Conservation (phyloP, 2,797 vertebrate genomes). For the Sebastes oblongus region DNA sequence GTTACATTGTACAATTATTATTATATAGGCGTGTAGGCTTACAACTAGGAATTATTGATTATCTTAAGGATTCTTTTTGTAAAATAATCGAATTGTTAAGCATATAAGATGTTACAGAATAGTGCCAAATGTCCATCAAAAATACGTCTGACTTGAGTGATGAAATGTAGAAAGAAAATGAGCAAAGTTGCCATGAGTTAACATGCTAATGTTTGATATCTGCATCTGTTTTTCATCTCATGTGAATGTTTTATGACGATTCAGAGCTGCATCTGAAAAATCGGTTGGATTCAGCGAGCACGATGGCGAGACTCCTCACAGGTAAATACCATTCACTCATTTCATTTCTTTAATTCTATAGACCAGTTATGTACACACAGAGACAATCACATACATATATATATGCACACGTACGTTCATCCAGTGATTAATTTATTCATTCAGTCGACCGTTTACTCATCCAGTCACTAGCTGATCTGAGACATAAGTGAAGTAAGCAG, state of each 20-base stretch:
- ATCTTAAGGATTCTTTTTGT: neutral
- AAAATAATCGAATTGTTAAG: neutral
- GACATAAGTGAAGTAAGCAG: neutral
- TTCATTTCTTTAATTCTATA: neutral
- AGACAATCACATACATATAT: neutral
- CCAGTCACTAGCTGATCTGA: neutral
- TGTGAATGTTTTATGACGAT: neutral
- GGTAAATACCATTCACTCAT: constrained; percentile 60
- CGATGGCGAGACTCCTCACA: constrained; percentile 72
- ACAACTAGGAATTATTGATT: neutral
- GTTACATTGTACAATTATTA: neutral
- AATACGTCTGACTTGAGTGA: neutral
- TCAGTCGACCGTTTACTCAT: too few species aligned
- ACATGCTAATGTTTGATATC: neutral
- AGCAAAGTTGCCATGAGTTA: neutral
- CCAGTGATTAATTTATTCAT: neutral
- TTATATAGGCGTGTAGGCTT: neutral
- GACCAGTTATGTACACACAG: neutral
- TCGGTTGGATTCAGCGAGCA: neutral
- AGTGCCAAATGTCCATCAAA: neutral
- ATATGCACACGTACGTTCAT: neutral
- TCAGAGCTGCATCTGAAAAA: neutral
- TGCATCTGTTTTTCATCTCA: neutral
- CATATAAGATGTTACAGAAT: neutral
- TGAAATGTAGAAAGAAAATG: neutral